Conservation (phyloP, 1,140 invertebrate genomes). For the Atopsyche davidsoni region DNA sequence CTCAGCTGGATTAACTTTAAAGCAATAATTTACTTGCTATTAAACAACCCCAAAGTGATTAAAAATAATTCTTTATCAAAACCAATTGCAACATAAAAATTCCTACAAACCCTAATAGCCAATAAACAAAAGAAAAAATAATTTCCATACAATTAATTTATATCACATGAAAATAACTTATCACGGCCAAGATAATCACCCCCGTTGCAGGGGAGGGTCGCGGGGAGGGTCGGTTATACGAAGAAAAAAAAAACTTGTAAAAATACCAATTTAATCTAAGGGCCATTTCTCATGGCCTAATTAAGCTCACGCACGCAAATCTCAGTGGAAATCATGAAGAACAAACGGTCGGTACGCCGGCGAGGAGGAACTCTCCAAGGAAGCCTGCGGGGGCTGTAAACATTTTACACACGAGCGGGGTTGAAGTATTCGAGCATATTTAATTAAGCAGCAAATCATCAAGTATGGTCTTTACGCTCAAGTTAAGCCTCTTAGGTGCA, state of each 20-base stretch:
- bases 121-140: background rate
- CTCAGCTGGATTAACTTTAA: too few species aligned
- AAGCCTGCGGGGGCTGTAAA: background rate
- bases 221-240: conserved; percentile 1
- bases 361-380: too few species aligned
- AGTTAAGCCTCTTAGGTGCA: background rate
- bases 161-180: background rate
- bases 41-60: background rate
- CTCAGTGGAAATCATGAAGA: conserved; percentile 24
- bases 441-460: too few species aligned
- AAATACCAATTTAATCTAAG: conserved; percentile 18
- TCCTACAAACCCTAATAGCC: background rate
- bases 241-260: conserved; percentile 5
- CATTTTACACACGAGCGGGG: too few species aligned
- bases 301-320: conserved; percentile 29
- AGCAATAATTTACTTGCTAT: too few species aligned
- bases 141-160: background rate
- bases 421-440: too few species aligned
- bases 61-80: background rate
- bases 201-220: too few species aligned
- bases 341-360: too few species aligned
- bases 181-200: background rate
- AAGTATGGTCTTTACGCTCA: too few species aligned
- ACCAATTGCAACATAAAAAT: background rate
- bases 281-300: conserved; percentile 28